These are phyloP conservation scores for Sarcoramphus papa DNA, from an alignment of 2,797 vertebrate genomes.

Conservation along the genomic window DNA sequence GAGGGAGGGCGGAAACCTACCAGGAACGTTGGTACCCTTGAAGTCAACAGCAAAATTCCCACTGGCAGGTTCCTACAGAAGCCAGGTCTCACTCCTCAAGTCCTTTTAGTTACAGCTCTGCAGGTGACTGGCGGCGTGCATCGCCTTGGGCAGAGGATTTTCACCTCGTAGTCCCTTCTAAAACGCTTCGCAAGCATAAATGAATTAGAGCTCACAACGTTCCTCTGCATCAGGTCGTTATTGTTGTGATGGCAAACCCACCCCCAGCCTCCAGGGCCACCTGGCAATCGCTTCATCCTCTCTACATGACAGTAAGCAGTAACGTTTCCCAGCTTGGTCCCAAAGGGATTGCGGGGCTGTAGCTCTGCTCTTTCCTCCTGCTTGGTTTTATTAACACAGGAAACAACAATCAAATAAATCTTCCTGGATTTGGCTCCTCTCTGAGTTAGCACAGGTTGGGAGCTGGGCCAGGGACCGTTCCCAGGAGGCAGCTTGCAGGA, in stretches of 20 bases:
- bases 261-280: neutral
- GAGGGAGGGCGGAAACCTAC: neutral
- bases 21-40: neutral
- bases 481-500: neutral
- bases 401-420: neutral
- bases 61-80: neutral
- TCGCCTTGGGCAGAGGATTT: neutral
- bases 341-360: neutral
- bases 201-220: rapidly evolving
- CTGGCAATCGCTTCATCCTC: neutral
- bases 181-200: neutral
- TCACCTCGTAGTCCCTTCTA: neutral
- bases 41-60: neutral
- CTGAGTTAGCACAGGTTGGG: neutral
- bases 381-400: neutral
- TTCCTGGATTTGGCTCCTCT: neutral
- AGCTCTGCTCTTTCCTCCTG: neutral
- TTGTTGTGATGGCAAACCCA: neutral
- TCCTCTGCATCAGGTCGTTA: neutral
- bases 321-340: neutral
- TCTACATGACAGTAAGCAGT: neutral
- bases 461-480: neutral
- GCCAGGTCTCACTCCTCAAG: neutral
- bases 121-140: rapidly evolving
- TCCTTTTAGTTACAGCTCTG: neutral